Evolutionary conservation across 2,113 vertebrate species (phyloP).

Genomic region (Cinclus cinclus): DNA sequence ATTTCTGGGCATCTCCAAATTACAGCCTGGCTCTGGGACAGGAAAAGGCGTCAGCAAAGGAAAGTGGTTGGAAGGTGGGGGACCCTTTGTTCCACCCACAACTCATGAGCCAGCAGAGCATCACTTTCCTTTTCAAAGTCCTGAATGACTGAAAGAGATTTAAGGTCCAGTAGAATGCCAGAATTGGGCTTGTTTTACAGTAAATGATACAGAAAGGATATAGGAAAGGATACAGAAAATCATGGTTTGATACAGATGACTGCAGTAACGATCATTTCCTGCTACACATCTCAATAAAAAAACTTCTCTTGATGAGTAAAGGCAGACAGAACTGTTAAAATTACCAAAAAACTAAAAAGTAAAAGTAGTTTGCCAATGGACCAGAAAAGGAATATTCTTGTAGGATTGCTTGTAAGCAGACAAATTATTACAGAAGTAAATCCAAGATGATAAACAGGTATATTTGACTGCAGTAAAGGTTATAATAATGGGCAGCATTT

Average conservation of each 20-base stretch:
- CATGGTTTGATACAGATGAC: not conserved
- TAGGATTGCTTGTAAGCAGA: not conserved
- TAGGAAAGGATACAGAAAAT: not conserved
- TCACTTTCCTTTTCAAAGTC: not conserved
- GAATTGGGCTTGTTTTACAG: not conserved
- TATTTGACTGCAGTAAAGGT: not conserved
- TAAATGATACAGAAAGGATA: not conserved
- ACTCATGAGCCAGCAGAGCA: not conserved
- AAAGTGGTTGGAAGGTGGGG: not conserved
- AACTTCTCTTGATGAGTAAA: not conserved
- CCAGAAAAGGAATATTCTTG: not conserved
- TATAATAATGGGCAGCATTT: not conserved
- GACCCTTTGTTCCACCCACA: not conserved
- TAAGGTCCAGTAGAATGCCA: not conserved
- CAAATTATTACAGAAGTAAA: not conserved
- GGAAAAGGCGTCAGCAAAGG: not conserved
- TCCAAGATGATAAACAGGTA: not conserved
- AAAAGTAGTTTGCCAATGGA: not conserved
- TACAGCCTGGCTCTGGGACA: not conserved
- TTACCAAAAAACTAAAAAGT: no score
- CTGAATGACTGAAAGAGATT: not conserved
- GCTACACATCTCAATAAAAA: not conserved
- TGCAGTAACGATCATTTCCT: not conserved
- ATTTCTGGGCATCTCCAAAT: not conserved
- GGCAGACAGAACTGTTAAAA: not conserved